phyloP scores from a whole-genome alignment of 2,888 invertebrate genomes.

The Ichneumoninae sp. region DNA sequence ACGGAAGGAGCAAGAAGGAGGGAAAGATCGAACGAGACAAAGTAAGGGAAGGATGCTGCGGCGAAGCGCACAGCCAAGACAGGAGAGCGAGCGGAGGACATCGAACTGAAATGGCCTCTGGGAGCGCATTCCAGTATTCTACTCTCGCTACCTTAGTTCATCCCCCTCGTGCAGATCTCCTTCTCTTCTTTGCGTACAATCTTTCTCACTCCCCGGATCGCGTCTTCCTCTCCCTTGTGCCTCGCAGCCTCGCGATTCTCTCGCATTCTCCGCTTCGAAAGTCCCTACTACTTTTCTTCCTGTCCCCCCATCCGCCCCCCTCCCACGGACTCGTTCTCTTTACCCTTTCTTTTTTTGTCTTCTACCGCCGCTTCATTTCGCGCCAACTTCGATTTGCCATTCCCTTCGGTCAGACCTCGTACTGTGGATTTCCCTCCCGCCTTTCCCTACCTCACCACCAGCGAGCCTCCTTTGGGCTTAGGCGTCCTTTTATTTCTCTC shows the following conservation, averaged over 20 bases:
- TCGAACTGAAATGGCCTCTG: conserved; percentile 84
- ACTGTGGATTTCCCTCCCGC: conserved; percentile 52
- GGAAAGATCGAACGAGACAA: conserved; percentile 43
- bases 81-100: conserved; percentile 81
- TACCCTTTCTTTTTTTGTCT: conserved; percentile 50
- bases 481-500: conserved; percentile 77
- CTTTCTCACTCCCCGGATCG: conserved; percentile 54
- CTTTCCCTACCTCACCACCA: conserved; percentile 47
- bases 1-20: conserved; percentile 30
- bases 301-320: conserved; percentile 22
- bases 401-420: conserved; percentile 28
- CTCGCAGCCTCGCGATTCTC: conserved; percentile 62
- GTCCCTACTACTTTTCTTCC: conserved; percentile 64
- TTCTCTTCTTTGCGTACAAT: conserved; percentile 60
- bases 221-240: conserved; percentile 52
- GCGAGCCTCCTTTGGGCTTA: conserved; percentile 72
- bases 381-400: conserved; percentile 39
- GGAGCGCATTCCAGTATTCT: conserved; percentile 83
- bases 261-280: conserved; percentile 37
- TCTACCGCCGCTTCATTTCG: conserved; percentile 54
- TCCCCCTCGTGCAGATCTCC: conserved; percentile 65
- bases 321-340: conserved; percentile 50
- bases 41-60: conserved; percentile 53
- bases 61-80: conserved; percentile 74
- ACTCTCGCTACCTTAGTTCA: conserved; percentile 81